Evolutionary conservation across 2,888 invertebrate species (phyloP).

Genomic region (Dicranocentrus wangi): DNA sequence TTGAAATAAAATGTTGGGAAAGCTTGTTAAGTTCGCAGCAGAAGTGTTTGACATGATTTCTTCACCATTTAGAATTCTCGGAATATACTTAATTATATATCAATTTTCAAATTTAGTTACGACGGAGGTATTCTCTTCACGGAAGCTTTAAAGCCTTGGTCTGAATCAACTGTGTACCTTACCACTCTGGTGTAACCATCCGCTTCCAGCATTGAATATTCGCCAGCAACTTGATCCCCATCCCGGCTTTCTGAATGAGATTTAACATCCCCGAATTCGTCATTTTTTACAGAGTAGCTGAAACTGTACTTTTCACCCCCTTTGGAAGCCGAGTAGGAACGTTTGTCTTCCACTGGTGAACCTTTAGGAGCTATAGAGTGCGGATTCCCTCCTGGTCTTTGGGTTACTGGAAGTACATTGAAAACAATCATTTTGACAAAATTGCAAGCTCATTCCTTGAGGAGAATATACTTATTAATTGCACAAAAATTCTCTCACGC

Average conservation of each 20-base stretch:
- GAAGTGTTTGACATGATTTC: too few species aligned
- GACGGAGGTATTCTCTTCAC: slow-evolving; percentile 63
- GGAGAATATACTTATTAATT: neutral
- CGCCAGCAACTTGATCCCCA: slow-evolving; percentile 51
- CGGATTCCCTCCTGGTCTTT: slow-evolving; percentile 8
- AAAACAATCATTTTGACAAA: slow-evolving; percentile 15
- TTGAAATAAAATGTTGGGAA: neutral
- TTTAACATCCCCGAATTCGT: slow-evolving; percentile 54
- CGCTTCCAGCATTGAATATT: slow-evolving; percentile 62
- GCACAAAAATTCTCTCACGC: slow-evolving; percentile 33
- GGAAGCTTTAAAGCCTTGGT: slow-evolving; percentile 61
- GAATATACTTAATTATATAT: neutral
- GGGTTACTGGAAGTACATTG: slow-evolving; percentile 29
- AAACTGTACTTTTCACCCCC: slow-evolving; percentile 54
- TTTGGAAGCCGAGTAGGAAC: slow-evolving; percentile 34
- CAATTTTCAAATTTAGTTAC: slow-evolving; percentile 7
- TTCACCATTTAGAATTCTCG: too few species aligned
- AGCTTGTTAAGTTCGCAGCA: too few species aligned
- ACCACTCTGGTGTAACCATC: slow-evolving; percentile 65
- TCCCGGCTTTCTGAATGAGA: slow-evolving; percentile 62
- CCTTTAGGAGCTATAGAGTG: neutral
- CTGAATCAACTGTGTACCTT: slow-evolving; percentile 52
- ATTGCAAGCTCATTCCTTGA: too few species aligned
- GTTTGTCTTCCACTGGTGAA: slow-evolving; percentile 27
- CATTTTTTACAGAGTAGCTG: slow-evolving; percentile 57